Evolutionary conservation across 2,888 invertebrate species (phyloP), one percentile per base, ranked within the genome.

Genomic region (Cryptus armator): DNA sequence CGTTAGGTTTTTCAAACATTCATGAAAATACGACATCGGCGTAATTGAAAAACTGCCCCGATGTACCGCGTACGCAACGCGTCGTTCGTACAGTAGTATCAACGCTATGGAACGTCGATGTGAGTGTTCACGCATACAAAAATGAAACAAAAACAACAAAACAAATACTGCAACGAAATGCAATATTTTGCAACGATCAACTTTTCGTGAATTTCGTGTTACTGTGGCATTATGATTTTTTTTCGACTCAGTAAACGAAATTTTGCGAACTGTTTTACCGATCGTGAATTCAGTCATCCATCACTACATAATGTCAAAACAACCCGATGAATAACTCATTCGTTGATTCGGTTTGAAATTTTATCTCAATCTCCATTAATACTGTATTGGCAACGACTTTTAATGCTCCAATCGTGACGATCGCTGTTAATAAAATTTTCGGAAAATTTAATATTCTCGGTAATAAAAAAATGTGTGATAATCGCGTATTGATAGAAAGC

Each of bases 11-110:
- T 56, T 81, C 67, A 46, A n/a, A 16, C 12, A 59, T 74, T 7
- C n/a, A 37, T 46, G 19, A 67, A 56, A 67, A 59, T 59, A 48
- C 37, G 67, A 67, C 59, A 67, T 74, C 53, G 43, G 24, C 56
- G 80, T 74, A 74, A 81, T 81, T 81, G 81, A 62, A 74, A 81
- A 74, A 68, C 5, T 5, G 44, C 37, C 37, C 48, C 53, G 72
- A 5, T 44, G 5, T 37, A 12, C n/a, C 53, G 10, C 44, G 43
- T 16, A 64, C 29, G 37, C n/a, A n/a, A 7, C 3, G 12, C 19
- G 24, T 24, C 24, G 24, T 0, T 14, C 10, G 29, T 6, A 48
- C 46, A 14, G 16, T 16, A 44, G 6, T 29, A 74, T 19, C 43
- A 29, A 24, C 24, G 1, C n/a, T 37, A n/a, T n/a, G 19, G 7